Evolutionary conservation across 2,888 invertebrate species (phyloP).

Genomic region (Lamellibrachia columna): DNA sequence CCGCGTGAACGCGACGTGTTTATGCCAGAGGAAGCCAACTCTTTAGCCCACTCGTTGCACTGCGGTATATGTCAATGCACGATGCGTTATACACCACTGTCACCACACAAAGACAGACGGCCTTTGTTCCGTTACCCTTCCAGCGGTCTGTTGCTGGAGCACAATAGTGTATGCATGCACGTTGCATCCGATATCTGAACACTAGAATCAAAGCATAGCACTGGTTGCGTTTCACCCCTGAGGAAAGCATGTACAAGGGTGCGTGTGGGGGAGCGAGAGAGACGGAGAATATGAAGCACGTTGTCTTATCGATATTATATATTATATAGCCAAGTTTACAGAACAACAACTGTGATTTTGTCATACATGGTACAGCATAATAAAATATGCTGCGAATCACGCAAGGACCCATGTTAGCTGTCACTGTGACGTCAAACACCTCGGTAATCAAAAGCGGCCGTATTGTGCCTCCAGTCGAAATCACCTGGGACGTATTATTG

Average conservation of each 20-base stretch:
- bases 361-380: background rate
- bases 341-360: background rate
- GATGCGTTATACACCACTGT: background rate
- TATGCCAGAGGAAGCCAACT: background rate
- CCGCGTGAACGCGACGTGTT: background rate
- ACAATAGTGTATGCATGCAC: background rate
- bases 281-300: background rate
- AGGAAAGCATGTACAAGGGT: background rate
- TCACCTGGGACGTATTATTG: background rate
- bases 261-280: background rate
- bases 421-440: background rate
- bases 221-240: background rate
- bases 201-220: background rate
- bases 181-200: background rate
- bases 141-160: background rate
- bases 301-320: background rate
- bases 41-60: background rate
- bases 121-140: background rate
- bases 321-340: background rate
- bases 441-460: background rate
- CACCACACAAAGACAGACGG: background rate
- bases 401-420: background rate
- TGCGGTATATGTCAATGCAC: background rate
- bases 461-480: background rate
- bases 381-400: background rate